Base-by-base conservation (phyloP, 2,888 invertebrate genomes). In the Drosophila tripunctata region DNA sequence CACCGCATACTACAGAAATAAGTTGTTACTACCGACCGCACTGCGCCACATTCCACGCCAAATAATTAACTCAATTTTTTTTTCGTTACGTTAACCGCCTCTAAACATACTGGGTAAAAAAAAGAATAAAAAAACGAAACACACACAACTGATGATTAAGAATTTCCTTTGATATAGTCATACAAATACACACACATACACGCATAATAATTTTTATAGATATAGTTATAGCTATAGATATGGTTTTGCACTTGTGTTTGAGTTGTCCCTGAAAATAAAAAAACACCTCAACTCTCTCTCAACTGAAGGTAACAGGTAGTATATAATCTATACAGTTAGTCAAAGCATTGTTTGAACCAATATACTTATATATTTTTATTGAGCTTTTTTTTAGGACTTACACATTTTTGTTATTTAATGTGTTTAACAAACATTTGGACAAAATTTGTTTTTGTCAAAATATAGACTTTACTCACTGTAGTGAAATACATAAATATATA, bases 51-150 rank as follows among this genome's bases (percentile, higher is more conserved):
- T 45, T 30, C 45, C 27, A 43, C 21, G 24, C 31, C 19, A 56
- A 36, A 31, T 43, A 47, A 47, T 5, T 30, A 7, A 14, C 10
- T 17, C 56, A 33, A 22, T 66, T 61, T 51, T 50, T 66, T 61
- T 51, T 50, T 50, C 54, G 74, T 66, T 64, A 57, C 61, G 66
- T 74, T 55, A 54, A 65, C 66, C 70, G 77, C 68, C 87, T 47
- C 74, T 54, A 60, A 78, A 79, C 79, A 78, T 55, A 85, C 83
- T 67, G 71, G 15, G 21, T 48, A 44, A 48, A 75, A 75, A 56
- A 45, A 50, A 47, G 24, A 35, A 35, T 24, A 6, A 41, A 8
- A 17, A 43, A n/a, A 55, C 31, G 17, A 3, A 27, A 21, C 33
- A 36, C 12, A 27, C 24, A 30, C 54, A 51, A 70, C 58, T 12